Evolutionary conservation across 2,797 vertebrate genomes (phyloP), one percentile per base, ranked within the genome.

Genomic region (Oceanodroma leucorhoa): DNA sequence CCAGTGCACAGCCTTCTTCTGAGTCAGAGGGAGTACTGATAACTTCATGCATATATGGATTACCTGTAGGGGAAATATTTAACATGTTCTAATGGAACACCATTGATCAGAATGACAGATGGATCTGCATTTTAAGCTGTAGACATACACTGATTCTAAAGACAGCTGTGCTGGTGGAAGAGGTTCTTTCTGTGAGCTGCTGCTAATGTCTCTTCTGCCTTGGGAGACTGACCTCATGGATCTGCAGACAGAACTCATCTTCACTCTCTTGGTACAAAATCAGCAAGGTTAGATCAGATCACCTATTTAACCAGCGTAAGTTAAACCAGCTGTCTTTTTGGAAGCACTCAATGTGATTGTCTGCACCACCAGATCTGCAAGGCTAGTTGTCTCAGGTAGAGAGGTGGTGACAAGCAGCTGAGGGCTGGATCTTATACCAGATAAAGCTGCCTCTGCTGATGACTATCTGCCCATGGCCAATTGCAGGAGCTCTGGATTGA

Each of bases 11-110:
- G 96, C 93, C 82, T 96, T 94, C 91, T 97, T 98, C 78, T 91
- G 97, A 98, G 76, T 97, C 96, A 65, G 87, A 78, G 29, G 97
- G 95, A 75, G 95, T 79, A 71, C 95, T 87, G 62, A 98, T 69
- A 72, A 98, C 79, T 94, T 99, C 98, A 43, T 98, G 97, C 95
- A 98, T 98, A 53, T 97, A 98, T 53, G 98, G 96, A 95, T 95
- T 92, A 90, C 98, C 98, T 99, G 87, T n/a, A 93, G 71, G 53
- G 73, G 73, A 95, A 64, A 78, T 54, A 80, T 34, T 81, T 75
- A 77, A 54, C 11, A 14, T 38, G 11, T 67, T 64, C 11, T 40
- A 38, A 14, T 76, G 11, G 48, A 66, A 54, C 10, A 48, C 16
- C 30, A 29, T 38, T 45, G 43, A 54, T 71, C 27, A 89, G 41